phyloP scores from a whole-genome alignment of 2,797 vertebrate species.

The Lepus oiostolus region DNA sequence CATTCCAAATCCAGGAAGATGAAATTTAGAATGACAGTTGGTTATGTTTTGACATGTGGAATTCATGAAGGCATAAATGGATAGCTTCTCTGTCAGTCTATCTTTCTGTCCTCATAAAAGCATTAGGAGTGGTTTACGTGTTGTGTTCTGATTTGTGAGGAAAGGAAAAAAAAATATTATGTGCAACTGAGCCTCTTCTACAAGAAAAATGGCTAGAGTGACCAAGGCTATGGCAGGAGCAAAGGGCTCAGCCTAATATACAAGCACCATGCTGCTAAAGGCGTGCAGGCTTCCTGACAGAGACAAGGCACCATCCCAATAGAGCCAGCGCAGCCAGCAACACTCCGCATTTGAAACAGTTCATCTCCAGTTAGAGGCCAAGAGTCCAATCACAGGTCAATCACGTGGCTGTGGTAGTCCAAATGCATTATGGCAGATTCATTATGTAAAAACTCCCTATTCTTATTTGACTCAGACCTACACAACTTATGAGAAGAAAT shows the following conservation, averaged over 20 bases:
- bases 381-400: slow-evolving; percentile 55
- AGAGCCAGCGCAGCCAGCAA: neutral
- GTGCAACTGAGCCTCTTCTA: neutral
- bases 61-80: neutral
- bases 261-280: neutral
- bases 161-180: neutral
- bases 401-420: neutral
- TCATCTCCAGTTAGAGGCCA: slow-evolving; percentile 30
- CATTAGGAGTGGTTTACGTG: neutral
- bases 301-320: neutral
- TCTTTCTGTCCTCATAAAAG: neutral
- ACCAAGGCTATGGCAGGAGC: neutral
- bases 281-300: neutral
- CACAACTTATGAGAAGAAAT: neutral
- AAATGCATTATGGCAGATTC: neutral
- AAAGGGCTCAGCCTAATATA: neutral
- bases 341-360: neutral
- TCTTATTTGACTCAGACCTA: slow-evolving; percentile 36
- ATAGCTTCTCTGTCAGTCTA: neutral
- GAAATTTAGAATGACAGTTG: neutral
- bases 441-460: neutral
- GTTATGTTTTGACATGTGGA: neutral
- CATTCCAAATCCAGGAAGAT: neutral
- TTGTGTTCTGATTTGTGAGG: neutral
- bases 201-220: neutral